A percentile compares a stretch with the other conserved stretches of the same genome.
Conservation (phyloP, 2,888 invertebrate genomes). For the Cynaeus angustus region DNA sequence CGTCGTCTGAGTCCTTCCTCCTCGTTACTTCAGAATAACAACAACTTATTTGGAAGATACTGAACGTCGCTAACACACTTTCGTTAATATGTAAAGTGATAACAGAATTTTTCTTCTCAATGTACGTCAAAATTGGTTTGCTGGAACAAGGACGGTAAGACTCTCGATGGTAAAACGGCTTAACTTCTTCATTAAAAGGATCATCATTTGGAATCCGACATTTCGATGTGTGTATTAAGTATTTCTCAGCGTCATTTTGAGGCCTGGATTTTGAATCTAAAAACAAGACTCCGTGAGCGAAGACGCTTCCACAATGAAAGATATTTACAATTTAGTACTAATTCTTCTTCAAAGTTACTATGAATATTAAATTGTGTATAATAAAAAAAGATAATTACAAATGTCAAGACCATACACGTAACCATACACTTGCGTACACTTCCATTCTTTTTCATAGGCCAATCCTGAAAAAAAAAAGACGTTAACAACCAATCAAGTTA, state of each 20-base stretch:
- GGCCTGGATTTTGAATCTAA: constrained; percentile 16
- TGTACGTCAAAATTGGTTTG: constrained; percentile 57
- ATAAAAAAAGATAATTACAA: constrained; percentile 27
- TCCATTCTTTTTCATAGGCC: constrained; percentile 13
- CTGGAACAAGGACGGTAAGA: constrained; percentile 57
- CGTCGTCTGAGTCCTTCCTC: constrained; percentile 56
- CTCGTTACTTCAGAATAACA: constrained; percentile 67
- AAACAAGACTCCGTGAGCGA: background rate
- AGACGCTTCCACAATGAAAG: background rate
- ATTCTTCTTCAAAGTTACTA: constrained; percentile 20
- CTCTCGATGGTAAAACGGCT: constrained; percentile 54
- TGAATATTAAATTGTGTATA: constrained; percentile 31
- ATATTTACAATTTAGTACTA: constrained; percentile 27
- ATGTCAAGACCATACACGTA: constrained; percentile 15
- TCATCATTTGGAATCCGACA: constrained; percentile 61
- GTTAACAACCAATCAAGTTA: too few relatives aligned
- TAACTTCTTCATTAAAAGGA: constrained; percentile 60
- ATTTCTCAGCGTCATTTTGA: constrained; percentile 44
- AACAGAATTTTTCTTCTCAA: constrained; percentile 53
- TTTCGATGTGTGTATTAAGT: constrained; percentile 58
- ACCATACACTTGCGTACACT: constrained; percentile 8
- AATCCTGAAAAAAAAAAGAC: constrained; percentile 25
- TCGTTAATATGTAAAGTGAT: constrained; percentile 57
- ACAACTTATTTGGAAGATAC: constrained; percentile 55
- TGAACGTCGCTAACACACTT: constrained; percentile 58